Conservation (phyloP, 2,113 vertebrate genomes). For the Muntiacus reevesi region DNA sequence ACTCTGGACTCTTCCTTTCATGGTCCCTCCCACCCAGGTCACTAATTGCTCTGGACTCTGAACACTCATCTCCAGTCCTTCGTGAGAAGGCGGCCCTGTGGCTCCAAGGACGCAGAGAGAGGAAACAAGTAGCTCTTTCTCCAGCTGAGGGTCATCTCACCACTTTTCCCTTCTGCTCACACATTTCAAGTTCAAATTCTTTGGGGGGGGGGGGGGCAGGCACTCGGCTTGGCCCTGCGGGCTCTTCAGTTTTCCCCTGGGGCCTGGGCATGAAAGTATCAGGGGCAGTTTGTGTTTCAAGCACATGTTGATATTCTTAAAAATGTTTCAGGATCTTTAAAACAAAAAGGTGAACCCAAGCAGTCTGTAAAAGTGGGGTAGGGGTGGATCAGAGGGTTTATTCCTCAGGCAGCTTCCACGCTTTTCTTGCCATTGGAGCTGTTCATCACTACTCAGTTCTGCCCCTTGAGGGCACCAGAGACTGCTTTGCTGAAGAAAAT, state of each 20-base stretch:
- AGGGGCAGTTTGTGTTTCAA: background rate
- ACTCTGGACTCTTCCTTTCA: background rate
- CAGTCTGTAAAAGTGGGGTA: background rate
- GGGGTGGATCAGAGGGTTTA: background rate
- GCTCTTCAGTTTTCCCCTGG: background rate
- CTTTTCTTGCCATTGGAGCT: fast-evolving
- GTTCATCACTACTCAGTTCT: background rate
- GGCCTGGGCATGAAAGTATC: background rate
- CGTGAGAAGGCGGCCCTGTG: background rate
- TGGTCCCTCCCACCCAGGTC: background rate
- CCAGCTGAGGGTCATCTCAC: background rate
- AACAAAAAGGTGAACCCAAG: background rate
- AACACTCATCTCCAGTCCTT: background rate
- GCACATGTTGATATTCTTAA: background rate
- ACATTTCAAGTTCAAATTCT: background rate
- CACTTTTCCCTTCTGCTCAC: background rate
- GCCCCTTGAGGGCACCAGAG: conserved; percentile 68
- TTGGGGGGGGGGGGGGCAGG: background rate
- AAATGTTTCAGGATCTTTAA: background rate
- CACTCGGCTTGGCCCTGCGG: background rate
- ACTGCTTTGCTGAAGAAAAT: background rate
- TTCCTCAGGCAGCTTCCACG: background rate
- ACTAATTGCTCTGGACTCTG: no score
- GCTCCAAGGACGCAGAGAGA: background rate
- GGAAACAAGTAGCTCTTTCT: background rate